Evolutionary conservation across 2,797 vertebrate species (phyloP).

Genomic region (Pangasius larnaudii): DNA sequence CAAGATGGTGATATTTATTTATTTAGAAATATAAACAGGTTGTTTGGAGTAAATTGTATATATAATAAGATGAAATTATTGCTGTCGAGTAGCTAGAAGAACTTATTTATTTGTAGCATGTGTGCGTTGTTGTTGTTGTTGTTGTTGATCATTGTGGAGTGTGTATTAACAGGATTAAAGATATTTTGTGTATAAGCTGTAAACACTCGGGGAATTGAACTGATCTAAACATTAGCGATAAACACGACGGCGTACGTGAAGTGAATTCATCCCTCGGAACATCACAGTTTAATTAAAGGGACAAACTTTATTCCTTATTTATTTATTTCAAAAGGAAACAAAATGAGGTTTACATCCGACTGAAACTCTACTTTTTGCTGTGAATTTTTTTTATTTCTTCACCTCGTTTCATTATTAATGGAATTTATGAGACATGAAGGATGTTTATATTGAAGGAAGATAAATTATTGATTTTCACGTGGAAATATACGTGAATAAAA

Average conservation of each 20-base stretch:
- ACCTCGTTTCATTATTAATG: not conserved
- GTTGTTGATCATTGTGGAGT: not conserved
- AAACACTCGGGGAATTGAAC: not conserved
- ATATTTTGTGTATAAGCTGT: not conserved
- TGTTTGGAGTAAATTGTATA: conserved; percentile 18
- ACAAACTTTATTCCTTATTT: not conserved
- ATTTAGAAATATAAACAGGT: not conserved
- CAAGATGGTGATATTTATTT: conserved; percentile 13
- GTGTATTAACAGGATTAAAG: not conserved
- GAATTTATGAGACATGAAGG: not conserved
- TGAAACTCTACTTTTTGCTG: not conserved
- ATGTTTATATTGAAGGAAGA: not conserved
- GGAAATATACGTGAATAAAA: not conserved
- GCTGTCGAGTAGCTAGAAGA: conserved; percentile 39
- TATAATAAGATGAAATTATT: conserved; percentile 32
- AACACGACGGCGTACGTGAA: not conserved
- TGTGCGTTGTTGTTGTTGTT: conserved; percentile 17
- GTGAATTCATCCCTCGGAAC: not conserved
- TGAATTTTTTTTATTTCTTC: not conserved
- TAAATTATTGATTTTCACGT: not conserved
- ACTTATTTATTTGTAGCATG: conserved; percentile 48
- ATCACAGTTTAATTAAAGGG: not conserved
- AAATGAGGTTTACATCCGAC: not conserved
- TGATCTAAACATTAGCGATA: not conserved
- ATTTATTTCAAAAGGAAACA: not conserved